phyloP scores from a whole-genome alignment of 2,888 invertebrate species.

The Oasisia sp. region DNA sequence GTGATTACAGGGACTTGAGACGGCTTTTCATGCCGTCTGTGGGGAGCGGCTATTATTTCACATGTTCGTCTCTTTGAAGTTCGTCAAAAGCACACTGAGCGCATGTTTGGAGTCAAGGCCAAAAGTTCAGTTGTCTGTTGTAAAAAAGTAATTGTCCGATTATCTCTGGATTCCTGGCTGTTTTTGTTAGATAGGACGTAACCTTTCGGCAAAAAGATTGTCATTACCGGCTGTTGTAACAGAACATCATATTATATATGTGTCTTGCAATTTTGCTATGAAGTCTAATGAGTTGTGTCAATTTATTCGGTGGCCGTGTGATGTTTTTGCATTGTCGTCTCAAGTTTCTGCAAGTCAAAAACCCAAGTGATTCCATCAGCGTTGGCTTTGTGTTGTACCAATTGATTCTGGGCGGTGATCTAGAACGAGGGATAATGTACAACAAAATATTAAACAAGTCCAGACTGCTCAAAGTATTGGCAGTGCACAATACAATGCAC shows the following conservation, averaged over 20 bases:
- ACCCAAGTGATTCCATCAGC: not conserved
- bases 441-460: not conserved
- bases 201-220: not conserved
- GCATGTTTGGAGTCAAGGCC: not conserved
- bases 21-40: not conserved
- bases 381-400: not conserved
- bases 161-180: not conserved
- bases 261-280: not conserved
- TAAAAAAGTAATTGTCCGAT: not conserved
- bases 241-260: not conserved
- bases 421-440: not conserved
- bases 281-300: not conserved
- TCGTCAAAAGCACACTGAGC: not conserved
- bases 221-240: not conserved
- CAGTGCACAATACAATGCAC: not conserved
- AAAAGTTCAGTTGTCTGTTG: not conserved
- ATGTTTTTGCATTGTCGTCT: not conserved
- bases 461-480: not conserved
- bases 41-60: not conserved
- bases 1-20: not conserved
- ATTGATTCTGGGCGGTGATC: not conserved
- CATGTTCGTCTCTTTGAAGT: not conserved
- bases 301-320: not conserved
- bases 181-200: conserved; percentile 8
- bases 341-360: not conserved